A percentile compares a stretch with the other conserved stretches of the same genome.
Conservation (phyloP, 2,888 invertebrate genomes). For the Nemoura dubitans region DNA sequence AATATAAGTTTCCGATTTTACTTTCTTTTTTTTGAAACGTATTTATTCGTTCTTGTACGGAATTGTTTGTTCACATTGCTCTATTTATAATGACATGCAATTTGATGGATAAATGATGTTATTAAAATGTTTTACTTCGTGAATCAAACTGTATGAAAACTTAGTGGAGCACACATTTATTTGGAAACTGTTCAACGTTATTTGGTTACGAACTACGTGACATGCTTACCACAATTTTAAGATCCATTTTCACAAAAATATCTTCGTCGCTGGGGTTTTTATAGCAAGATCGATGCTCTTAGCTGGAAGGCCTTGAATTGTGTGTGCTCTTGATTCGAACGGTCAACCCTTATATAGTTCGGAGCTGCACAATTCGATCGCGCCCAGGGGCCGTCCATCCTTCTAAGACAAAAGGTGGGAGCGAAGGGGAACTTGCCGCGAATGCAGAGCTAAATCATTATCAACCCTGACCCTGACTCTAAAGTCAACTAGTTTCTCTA, state of each 20-base stretch:
- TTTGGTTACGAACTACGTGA: not conserved
- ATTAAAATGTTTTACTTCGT: not conserved
- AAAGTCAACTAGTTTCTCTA: not conserved
- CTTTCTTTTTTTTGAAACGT: conserved; percentile 23
- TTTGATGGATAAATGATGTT: not conserved
- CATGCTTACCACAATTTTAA: not conserved
- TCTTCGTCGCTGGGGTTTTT: not conserved
- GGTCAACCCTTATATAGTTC: not conserved
- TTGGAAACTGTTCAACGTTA: not conserved
- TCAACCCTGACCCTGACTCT: not conserved
- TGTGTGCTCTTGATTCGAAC: not conserved
- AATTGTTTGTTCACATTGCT: not conserved
- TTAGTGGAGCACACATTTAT: not conserved
- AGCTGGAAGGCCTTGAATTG: not conserved
- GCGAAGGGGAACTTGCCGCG: not conserved
- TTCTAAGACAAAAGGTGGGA: not conserved
- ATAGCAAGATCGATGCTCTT: not conserved
- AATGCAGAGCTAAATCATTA: not conserved
- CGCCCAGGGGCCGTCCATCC: not conserved
- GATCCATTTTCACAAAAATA: not conserved
- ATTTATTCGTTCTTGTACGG: not conserved
- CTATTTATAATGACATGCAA: not conserved
- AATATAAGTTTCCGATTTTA: not conserved
- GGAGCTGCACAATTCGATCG: not conserved
- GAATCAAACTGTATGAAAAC: not conserved